Base-by-base conservation (phyloP, 2,113 vertebrate genomes). In the Rhinichthys klamathensis region DNA sequence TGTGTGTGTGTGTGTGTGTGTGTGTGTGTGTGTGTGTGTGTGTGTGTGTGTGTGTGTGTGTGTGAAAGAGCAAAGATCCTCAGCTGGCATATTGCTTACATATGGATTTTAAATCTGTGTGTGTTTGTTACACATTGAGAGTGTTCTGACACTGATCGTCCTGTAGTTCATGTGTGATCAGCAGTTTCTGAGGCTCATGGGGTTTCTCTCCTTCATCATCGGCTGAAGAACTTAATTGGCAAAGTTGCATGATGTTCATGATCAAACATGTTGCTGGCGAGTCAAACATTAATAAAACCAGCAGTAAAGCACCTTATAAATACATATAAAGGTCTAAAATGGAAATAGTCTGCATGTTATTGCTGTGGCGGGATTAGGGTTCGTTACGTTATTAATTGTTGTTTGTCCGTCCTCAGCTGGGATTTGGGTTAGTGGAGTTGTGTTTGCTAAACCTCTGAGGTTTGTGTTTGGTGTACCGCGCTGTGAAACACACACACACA, bases 401-500 rank as follows among this genome's bases (percentile, higher is more conserved):
- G 77, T 88, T 88, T 85, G 84, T 38, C 73, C 46, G 27, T 80
- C 49, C 86, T 83, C 63, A 25, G 75, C 41, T 81, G 75, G 70
- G 69, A 74, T 27, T 63, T 65, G 16, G 72, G 84, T 44, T 30
- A 80, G 49, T 44, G 79, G 41, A 6, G 49, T 18, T 82, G 79
- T 54, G 72, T 82, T 46, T 77, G 89, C 82, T 92, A 90, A 90
- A 89, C 56, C 86, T 90, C 86, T 91, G 82, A 84, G 72, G 54
- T 56, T 32, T 69, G 65, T 83, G 70, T 80, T 84, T 76, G 84
- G 85, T 75, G 84, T 67, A 85, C 76, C 86, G 9, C 32, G 8
- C 32, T 21, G 65, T 38, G 54, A 2, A 18, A 72, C 80, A 67
- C 65, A 80, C 41, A 60, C 73, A 79, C 75, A 58, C 77, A 49